Evolutionary conservation across 2,113 vertebrate species (phyloP), one percentile per base, ranked within the genome.

Genomic region (Sapajus apella): DNA sequence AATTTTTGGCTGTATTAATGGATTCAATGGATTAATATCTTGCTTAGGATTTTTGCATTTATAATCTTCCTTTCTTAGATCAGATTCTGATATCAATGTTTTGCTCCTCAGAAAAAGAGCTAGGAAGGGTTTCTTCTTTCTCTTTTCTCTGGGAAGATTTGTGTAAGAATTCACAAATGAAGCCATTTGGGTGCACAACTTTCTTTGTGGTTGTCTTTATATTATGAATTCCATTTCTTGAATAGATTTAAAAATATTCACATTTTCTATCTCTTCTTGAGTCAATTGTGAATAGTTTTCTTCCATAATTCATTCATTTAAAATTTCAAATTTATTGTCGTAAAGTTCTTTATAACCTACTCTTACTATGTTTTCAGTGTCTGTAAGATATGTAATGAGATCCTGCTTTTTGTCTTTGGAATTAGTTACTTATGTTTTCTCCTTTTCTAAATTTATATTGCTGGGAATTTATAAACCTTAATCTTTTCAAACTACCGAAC

Each of bases 291-390:
- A 92, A 52, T 21, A 52, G 32, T 68, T 6, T 82, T 94, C 61
- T 58, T 21, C 56, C 61, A 66, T 20, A 72, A 91, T 88, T 76
- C 87, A 18, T 72, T 88, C 50, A 70, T 50, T 27, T 73, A 58
- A 66, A 80, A 56, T 95, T 93, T 90, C 90, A 95, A 76, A 50
- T 95, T 81, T 93, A 58, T 87, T 76, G 4, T 18, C 50, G 17
- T 52, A 64, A 23, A 72, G 13, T 70, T 77, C 45, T 92, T 95
- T 10, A 55, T 80, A 75, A 55, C 72, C 55, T 66, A 3, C 37
- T 72, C 18, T 93, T 90, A 58, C 68, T 64, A 37, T 64, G 14
- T 90, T 82, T 47, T 86, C 66, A 87, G 58, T 70, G 61, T 68
- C 35, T 79, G 4, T 55, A 86, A 14, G 18, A 58, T 76, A 35